Conservation (phyloP, 2,888 invertebrate genomes). For the Alentia gelatinosa region DNA sequence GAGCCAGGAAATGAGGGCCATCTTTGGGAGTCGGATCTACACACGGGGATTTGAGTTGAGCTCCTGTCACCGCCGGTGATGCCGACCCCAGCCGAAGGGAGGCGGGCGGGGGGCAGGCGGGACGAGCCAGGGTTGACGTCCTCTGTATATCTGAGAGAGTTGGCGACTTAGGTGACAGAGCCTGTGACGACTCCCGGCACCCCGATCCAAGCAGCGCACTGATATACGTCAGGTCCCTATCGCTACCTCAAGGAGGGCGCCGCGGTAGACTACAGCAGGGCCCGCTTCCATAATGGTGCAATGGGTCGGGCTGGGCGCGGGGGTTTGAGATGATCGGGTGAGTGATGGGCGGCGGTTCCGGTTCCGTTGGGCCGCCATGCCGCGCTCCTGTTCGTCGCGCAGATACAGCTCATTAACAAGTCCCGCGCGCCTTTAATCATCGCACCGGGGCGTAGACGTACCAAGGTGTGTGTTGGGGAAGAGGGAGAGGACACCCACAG, state of each 20-base stretch:
- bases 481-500: not conserved
- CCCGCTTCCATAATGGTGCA: not conserved
- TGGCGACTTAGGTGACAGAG: not conserved
- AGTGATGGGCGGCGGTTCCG: not conserved
- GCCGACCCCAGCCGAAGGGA: not conserved
- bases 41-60: too few species aligned
- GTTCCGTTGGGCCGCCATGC: not conserved
- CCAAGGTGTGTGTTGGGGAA: not conserved
- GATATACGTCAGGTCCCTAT: not conserved
- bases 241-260: not conserved
- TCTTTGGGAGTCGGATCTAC: not conserved
- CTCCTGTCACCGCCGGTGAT: too few species aligned
- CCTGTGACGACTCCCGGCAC: not conserved
- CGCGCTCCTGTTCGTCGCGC: not conserved
- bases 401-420: not conserved
- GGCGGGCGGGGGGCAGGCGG: not conserved
- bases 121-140: too few species aligned
- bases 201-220: not conserved
- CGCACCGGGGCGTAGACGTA: not conserved
- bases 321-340: not conserved
- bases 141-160: not conserved
- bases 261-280: too few species aligned
- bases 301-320: not conserved
- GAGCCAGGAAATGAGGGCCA: not conserved
- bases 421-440: not conserved